Base-by-base conservation (phyloP, 2,113 vertebrate species). In the Brachirus orientalis region DNA sequence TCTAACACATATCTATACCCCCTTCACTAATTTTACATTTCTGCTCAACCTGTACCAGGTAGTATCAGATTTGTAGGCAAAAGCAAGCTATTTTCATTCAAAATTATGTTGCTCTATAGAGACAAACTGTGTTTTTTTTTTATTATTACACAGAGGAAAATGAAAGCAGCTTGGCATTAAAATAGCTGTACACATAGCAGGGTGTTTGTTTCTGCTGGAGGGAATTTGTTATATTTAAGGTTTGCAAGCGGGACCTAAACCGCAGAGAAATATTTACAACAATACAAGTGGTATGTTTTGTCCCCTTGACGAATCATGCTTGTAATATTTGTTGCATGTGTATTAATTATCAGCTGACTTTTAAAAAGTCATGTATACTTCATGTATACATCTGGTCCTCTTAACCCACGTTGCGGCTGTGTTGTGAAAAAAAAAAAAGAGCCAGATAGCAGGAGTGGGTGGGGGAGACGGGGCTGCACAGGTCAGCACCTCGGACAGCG, bases 401-500 rank as follows among this genome's bases (percentile, higher is more conserved):
- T 50, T 64, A 76, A 86, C 70, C 84, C 72, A 48, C 17, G 12
- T 62, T 71, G 28, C 59, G 62, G 65, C 77, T 75, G 63, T 58
- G 64, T 56, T 65, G 68, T 62, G 33, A 50, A 53, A 41, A 75
- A 51, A 55, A 36, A 65, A 72, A 47, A 58, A 9, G 17, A 66
- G 62, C 38, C 63, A 54, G 43, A 40, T 14, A 52, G 68, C 43
- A 20, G 37, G 61, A 63, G 55, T 18, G 35, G 14, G 51, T 19
- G 28, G 19, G 44, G 55, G 11, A 56, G 44, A 67, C 75, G 63
- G 38, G 46, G 58, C 37, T 48, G 78, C 69, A 65, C 79, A 70
- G 85, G 86, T 92, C 93, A 95, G 94, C 90, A 95, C 95, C 93
- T 84, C 80, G 94, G 94, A 95, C 89, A 95, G 93, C 91, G 91